These are phyloP conservation scores for Limnephilus lunatus DNA, from an alignment of 2,888 invertebrate species.

Conservation along the genomic window DNA sequence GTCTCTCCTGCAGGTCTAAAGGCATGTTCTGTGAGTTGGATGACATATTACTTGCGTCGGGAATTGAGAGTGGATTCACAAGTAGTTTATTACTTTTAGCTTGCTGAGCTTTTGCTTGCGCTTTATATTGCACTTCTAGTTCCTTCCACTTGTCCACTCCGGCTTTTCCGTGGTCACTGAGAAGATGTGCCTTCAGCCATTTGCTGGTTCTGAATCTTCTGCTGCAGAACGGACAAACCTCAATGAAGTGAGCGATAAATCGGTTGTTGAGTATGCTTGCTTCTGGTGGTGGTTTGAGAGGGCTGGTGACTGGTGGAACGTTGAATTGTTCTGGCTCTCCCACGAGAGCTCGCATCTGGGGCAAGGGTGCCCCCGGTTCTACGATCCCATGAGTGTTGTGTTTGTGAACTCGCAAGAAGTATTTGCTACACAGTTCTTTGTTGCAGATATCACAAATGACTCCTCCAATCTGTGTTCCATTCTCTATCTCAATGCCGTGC, in stretches of 20 bases:
- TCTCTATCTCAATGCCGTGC: slow-evolving; percentile 97
- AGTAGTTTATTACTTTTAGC: slow-evolving; percentile 71
- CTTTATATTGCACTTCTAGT: slow-evolving; percentile 68
- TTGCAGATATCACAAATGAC: slow-evolving; percentile 98
- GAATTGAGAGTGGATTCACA: slow-evolving; percentile 67
- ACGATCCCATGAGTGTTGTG: slow-evolving; percentile 98
- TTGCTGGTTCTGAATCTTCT: slow-evolving; percentile 92
- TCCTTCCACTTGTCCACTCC: slow-evolving; percentile 72
- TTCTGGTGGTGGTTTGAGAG: slow-evolving; percentile 68
- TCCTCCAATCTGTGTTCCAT: slow-evolving; percentile 93
- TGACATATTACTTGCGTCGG: slow-evolving; percentile 71
- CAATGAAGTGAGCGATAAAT: slow-evolving; percentile 83
- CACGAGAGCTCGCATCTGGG: slow-evolving; percentile 65
- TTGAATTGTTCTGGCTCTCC: slow-evolving; percentile 67
- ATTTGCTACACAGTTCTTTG: slow-evolving; percentile 98
- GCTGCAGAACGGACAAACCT: slow-evolving; percentile 91
- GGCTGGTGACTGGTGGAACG: slow-evolving; percentile 68
- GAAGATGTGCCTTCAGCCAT: slow-evolving; percentile 91
- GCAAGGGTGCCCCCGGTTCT: slow-evolving; percentile 83
- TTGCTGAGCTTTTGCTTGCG: slow-evolving; percentile 67
- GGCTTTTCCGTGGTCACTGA: slow-evolving; percentile 88
- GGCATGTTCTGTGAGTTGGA: slow-evolving; percentile 72
- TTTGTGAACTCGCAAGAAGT: slow-evolving; percentile 97
- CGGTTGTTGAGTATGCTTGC: slow-evolving; percentile 77
- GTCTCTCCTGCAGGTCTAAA: slow-evolving; percentile 77